These are phyloP conservation scores for Rhyacichthys aspro DNA, from an alignment of 2,797 vertebrate species.

Conservation along the genomic window DNA sequence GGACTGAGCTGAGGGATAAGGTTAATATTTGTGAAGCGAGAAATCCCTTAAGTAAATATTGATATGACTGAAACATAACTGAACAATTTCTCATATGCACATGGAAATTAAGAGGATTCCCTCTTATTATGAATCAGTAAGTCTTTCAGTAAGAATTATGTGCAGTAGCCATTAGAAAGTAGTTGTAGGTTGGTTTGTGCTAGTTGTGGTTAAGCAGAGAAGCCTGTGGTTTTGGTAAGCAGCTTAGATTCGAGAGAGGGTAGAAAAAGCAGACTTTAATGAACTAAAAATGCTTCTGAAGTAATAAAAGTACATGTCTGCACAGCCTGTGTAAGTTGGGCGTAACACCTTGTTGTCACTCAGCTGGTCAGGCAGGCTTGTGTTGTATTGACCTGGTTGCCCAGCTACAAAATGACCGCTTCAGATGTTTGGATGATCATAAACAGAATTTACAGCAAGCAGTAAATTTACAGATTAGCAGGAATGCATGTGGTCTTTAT, in stretches of 20 bases:
- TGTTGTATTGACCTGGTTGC: constrained; percentile 46
- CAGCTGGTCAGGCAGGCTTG: constrained; percentile 20
- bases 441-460: constrained; percentile 49
- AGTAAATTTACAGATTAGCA: constrained; percentile 22
- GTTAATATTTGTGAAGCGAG: too few relatives aligned
- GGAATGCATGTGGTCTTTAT: constrained; percentile 8
- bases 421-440: constrained; percentile 39
- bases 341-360: constrained; percentile 32
- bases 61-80: constrained; percentile 1
- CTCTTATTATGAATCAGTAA: neutral
- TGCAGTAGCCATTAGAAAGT: constrained; percentile 1
- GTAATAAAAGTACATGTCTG: constrained; percentile 1
- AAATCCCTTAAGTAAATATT: too few relatives aligned
- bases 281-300: neutral
- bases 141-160: neutral
- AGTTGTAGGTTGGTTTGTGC: constrained; percentile 1
- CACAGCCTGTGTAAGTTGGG: constrained; percentile 10
- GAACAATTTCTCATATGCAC: constrained; percentile 10
- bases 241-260: constrained; percentile 9
- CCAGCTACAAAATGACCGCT: constrained; percentile 43
- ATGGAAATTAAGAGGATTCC: too few relatives aligned
- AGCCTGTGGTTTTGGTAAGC: neutral
- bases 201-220: neutral
- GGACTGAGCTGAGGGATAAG: too few relatives aligned
- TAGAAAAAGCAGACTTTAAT: neutral